These are phyloP conservation scores for Scatophagus argus DNA, from an alignment of 2,113 vertebrate species.

Conservation along the genomic window DNA sequence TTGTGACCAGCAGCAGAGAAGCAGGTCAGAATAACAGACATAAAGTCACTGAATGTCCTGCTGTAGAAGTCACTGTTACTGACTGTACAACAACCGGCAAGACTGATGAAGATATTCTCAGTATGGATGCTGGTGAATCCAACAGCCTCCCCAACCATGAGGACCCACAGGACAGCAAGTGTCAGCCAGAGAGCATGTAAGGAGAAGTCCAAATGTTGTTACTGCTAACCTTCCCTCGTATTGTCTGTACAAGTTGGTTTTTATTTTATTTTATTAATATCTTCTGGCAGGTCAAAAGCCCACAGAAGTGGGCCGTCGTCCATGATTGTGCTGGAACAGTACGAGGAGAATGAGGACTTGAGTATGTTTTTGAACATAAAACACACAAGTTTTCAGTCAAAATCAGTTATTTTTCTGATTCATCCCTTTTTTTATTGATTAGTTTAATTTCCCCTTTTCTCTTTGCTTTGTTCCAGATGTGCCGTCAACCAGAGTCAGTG, in stretches of 20 bases:
- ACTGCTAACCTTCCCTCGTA: not conserved
- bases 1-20: not conserved
- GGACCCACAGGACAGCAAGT: not conserved
- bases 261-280: not conserved
- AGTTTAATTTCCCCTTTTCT: not conserved
- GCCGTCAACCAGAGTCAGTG: not conserved
- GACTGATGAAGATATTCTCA: not conserved
- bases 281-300: constrained; percentile 53
- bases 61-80: not conserved
- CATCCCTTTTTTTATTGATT: not conserved
- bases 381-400: no score
- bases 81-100: not conserved
- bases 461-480: constrained; percentile 57
- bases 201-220: constrained; percentile 5
- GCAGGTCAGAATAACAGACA: not conserved
- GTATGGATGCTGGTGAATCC: not conserved
- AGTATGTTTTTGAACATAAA: constrained; percentile 49
- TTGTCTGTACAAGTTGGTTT: not conserved
- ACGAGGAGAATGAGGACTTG: constrained; percentile 50
- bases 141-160: not conserved
- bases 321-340: constrained; percentile 66
- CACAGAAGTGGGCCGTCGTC: constrained; percentile 79
- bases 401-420: not conserved
- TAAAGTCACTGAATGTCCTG: not conserved
- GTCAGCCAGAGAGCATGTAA: constrained; percentile 46